These are phyloP conservation scores for Thaumatotibia leucotreta DNA, from an alignment of 1,140 invertebrate genomes.

Conservation along the genomic window DNA sequence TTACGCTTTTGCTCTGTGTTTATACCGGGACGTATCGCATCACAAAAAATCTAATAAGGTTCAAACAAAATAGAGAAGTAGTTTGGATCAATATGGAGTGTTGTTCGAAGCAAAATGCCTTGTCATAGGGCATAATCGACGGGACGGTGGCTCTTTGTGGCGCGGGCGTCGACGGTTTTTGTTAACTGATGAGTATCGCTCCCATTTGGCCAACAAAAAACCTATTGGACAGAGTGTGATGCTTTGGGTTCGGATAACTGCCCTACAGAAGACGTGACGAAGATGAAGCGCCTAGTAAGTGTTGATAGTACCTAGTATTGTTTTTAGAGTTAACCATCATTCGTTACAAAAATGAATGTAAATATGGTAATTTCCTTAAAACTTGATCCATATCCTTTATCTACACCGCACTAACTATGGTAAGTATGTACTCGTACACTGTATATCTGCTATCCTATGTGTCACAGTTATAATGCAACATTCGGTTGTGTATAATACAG, in stretches of 20 bases:
- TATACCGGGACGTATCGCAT: conserved; percentile 23
- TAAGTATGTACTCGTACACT: too few species aligned
- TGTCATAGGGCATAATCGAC: conserved; percentile 74
- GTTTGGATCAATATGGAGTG: conserved; percentile 74
- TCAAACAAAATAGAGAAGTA: conserved; percentile 65
- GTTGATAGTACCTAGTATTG: not conserved
- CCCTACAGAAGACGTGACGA: not conserved
- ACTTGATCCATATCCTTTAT: too few species aligned
- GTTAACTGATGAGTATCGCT: conserved; percentile 73
- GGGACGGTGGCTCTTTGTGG: conserved; percentile 68
- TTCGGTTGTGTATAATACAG: too few species aligned
- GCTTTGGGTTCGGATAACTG: not conserved
- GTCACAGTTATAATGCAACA: too few species aligned
- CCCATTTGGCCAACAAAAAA: conserved; percentile 69
- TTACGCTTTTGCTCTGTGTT: not conserved
- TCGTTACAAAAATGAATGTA: too few species aligned
- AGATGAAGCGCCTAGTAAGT: not conserved
- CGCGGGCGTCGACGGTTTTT: conserved; percentile 60
- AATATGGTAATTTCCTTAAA: too few species aligned
- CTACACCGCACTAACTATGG: too few species aligned
- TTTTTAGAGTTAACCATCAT: too few species aligned
- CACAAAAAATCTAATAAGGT: conserved; percentile 71
- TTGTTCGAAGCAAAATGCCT: conserved; percentile 67
- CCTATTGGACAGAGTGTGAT: conserved; percentile 29
- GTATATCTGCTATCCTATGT: too few species aligned